A percentile compares a stretch with the other conserved stretches of the same genome.
phyloP scores from a whole-genome alignment of 1,140 invertebrate species.

The Drosophila yakuba region DNA sequence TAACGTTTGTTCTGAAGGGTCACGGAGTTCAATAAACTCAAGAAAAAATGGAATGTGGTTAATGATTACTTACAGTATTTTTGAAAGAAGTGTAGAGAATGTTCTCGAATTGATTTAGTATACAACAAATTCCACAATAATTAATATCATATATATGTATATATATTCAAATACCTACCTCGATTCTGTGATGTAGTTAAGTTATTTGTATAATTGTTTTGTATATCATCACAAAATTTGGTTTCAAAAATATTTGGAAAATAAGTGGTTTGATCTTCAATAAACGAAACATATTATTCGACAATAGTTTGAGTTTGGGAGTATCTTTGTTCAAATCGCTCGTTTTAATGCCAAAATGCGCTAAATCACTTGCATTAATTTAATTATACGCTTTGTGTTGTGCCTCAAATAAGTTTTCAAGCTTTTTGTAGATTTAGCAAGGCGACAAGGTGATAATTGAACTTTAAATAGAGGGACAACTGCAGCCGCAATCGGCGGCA shows the following conservation, averaged over 20 bases:
- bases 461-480: slow-evolving; percentile 70
- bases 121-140: no score
- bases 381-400: slow-evolving; percentile 45
- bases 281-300: no score
- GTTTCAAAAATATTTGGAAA: no score
- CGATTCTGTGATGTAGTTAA: no score
- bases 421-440: slow-evolving; percentile 46
- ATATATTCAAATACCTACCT: no score
- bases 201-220: no score
- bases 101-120: no score
- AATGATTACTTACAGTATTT: neutral
- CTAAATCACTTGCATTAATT: slow-evolving; percentile 1
- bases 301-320: no score
- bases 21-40: slow-evolving; percentile 16
- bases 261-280: no score
- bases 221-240: no score
- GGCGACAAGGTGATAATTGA: slow-evolving; percentile 73
- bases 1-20: neutral
- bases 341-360: slow-evolving; percentile 2
- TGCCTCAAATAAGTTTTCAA: neutral
- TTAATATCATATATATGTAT: no score
- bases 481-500: slow-evolving; percentile 53
- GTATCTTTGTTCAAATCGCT: neutral
- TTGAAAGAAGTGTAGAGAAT: neutral
- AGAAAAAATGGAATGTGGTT: neutral